Conservation (phyloP, 2,888 invertebrate species). For the Volucella inanis region DNA sequence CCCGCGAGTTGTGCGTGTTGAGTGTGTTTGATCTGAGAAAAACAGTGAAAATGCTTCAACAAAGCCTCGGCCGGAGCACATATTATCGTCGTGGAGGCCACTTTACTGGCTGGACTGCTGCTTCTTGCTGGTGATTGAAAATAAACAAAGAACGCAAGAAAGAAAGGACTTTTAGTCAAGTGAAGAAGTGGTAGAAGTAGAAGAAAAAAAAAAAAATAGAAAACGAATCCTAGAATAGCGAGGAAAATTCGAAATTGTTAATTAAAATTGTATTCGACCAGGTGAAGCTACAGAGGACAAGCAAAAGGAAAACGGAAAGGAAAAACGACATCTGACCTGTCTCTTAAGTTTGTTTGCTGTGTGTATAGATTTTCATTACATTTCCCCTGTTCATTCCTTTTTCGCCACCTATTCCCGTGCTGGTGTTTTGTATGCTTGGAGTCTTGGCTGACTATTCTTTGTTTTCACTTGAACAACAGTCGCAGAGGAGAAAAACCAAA, state of each 20-base stretch:
- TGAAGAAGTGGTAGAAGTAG: conserved; percentile 38
- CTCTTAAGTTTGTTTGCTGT: conserved; percentile 61
- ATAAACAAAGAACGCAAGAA: conserved; percentile 66
- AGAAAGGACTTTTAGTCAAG: conserved; percentile 62
- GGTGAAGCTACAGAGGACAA: conserved; percentile 5
- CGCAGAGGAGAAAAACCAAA: conserved; percentile 20
- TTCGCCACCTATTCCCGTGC: neutral
- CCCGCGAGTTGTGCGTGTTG: neutral
- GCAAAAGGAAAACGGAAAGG: neutral
- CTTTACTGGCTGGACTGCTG: conserved; percentile 62
- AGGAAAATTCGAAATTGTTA: too few species aligned
- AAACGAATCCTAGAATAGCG: neutral
- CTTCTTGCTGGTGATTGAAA: conserved; percentile 71
- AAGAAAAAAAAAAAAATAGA: conserved; percentile 20
- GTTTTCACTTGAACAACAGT: conserved; percentile 37
- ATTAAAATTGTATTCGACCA: conserved; percentile 41
- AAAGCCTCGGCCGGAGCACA: conserved; percentile 41
- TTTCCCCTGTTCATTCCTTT: conserved; percentile 36
- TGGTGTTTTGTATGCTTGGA: neutral
- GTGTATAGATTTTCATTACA: conserved; percentile 56
- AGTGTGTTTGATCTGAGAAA: conserved; percentile 47
- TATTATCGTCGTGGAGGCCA: conserved; percentile 41
- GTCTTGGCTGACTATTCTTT: conserved; percentile 36
- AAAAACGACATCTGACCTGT: conserved; percentile 45
- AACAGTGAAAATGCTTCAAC: conserved; percentile 63